Evolutionary conservation across 2,113 vertebrate species (phyloP).

Genomic region (Naja naja): DNA sequence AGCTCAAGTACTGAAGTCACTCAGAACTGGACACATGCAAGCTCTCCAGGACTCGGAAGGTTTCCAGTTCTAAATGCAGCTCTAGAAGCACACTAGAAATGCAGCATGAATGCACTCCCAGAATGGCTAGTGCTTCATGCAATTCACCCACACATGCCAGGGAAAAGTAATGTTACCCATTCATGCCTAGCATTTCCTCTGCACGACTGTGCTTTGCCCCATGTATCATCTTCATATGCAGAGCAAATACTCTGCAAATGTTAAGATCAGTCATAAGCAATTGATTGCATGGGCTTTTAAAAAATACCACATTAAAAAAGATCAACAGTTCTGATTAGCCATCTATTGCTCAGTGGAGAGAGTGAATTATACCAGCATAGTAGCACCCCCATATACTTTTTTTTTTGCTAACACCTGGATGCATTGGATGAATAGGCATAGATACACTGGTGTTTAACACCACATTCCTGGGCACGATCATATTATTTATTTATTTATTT

Average conservation of each 20-base stretch:
- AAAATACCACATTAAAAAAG: neutral
- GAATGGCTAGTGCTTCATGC: neutral
- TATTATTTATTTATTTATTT: no score
- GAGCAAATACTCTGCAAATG: neutral
- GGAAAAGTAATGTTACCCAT: slow-evolving; percentile 17
- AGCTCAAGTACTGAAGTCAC: neutral
- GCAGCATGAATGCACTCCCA: neutral
- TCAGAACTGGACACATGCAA: slow-evolving; percentile 15
- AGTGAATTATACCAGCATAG: neutral
- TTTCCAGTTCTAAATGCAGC: neutral
- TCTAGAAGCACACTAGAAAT: neutral
- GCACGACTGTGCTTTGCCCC: neutral
- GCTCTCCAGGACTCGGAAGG: neutral
- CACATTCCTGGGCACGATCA: neutral
- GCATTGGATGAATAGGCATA: neutral
- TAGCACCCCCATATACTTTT: neutral
- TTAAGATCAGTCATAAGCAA: neutral
- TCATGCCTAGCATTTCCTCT: neutral
- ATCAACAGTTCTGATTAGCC: neutral
- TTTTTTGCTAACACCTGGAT: neutral
- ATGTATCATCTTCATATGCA: neutral
- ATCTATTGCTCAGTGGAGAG: neutral
- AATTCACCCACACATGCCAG: neutral
- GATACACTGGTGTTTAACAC: neutral
- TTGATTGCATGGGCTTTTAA: neutral